These are phyloP conservation scores for Eulemur rufifrons DNA, from an alignment of 2,113 vertebrate genomes.

Conservation along the genomic window DNA sequence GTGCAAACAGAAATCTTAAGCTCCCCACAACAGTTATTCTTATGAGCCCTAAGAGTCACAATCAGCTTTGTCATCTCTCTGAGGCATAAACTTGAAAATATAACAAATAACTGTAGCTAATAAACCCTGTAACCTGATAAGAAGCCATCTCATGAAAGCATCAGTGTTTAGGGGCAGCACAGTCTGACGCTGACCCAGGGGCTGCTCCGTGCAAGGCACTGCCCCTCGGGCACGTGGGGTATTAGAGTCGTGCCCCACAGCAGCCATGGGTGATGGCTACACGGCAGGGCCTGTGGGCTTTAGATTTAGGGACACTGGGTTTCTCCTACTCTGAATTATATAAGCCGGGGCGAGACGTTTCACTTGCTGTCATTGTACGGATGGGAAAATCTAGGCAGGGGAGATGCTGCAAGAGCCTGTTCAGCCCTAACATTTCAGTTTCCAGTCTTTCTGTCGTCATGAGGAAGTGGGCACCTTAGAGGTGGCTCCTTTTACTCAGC, in stretches of 20 bases:
- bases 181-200: background rate
- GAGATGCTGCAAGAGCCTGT: background rate
- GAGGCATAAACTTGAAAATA: background rate
- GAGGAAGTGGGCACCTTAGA: background rate
- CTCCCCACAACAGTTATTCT: background rate
- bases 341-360: background rate
- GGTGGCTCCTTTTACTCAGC: background rate
- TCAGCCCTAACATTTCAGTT: background rate
- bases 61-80: constrained; percentile 14
- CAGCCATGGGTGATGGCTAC: background rate
- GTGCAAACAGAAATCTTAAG: constrained; percentile 41
- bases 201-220: accelerated
- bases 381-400: background rate
- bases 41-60: background rate
- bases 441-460: background rate
- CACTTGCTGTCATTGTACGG: background rate
- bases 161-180: accelerated
- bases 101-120: background rate
- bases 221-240: background rate
- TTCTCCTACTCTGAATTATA: background rate
- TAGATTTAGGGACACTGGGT: background rate
- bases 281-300: background rate
- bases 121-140: background rate
- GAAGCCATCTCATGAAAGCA: background rate
- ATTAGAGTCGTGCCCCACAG: background rate